phyloP scores from a whole-genome alignment of 2,888 invertebrate genomes.

The Hanleya hanleyi region DNA sequence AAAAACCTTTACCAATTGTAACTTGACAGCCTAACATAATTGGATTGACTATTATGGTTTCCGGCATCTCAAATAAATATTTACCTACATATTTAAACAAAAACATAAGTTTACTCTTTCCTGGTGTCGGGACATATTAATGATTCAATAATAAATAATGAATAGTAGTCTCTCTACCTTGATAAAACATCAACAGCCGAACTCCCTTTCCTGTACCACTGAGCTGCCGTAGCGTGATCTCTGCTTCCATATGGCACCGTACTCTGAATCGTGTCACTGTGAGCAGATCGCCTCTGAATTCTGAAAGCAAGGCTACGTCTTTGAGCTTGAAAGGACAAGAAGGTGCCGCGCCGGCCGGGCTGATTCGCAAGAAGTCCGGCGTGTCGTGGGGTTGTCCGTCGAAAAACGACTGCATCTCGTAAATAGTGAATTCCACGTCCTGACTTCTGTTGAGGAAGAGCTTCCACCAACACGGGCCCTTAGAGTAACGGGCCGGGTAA shows the following conservation, averaged over 20 bases:
- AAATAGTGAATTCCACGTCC: neutral
- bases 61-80: too few species aligned
- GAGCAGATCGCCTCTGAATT: neutral
- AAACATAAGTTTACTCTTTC: too few species aligned
- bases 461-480: conserved; percentile 3
- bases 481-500: neutral
- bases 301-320: neutral
- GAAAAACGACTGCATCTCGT: conserved; percentile 1
- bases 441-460: neutral
- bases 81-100: too few species aligned
- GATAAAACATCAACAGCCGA: neutral
- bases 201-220: conserved; percentile 3
- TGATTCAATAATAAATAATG: too few species aligned
- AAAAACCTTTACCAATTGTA: too few species aligned
- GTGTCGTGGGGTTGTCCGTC: neutral
- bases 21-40: too few species aligned
- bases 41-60: too few species aligned
- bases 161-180: too few species aligned
- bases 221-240: neutral
- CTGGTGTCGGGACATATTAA: too few species aligned
- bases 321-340: conserved; percentile 1
- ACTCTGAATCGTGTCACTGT: neutral
- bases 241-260: neutral
- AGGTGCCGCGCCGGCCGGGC: neutral
- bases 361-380: neutral